Evolutionary conservation across 2,113 vertebrate genomes (phyloP), one percentile per base, ranked within the genome.

Genomic region (Takifugu flavidus): DNA sequence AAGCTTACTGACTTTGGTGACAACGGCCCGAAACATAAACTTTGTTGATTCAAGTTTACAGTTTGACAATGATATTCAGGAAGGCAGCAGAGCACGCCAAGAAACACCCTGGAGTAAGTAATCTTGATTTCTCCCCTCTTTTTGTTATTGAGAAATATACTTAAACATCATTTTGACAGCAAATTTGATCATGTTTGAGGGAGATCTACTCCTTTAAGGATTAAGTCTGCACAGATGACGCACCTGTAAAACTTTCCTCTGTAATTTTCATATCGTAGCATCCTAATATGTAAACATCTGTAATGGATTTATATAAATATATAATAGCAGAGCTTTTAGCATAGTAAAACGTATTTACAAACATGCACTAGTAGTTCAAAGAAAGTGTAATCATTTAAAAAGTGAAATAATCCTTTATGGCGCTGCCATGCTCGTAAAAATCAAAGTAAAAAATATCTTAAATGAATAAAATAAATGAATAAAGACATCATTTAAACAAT

Each of bases 71-170:
- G 78, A 65, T 87, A 54, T 83, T 90, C 51, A 77, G 83, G 57
- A 62, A 47, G 26, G 66, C 72, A 13, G 55, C 82, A 15, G 55
- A 79, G 28, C 83, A 87, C 12, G 80, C 73, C 20, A 90, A 73
- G 67, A 88, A 43, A 74, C 77, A 88, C 51, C 89, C 82, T 0
- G 79, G 77, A 0, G 89, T 90, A 62, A 88, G 89, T 87, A 71
- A 52, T 46, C n/a, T 52, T 27, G 25, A 20, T 12, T 42, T 71
- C 59, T 4, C n/a, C 54, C 27, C 4, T 25, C n/a, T 0, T 59
- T 65, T n/a, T 1, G 26, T 50, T 13, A 47, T 7, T 14, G 2
- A n/a, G 3, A 39, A 39, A 4, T 39, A 39, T 39, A 39, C 47
- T 25, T 49, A 2, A 25, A 25, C 10, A 49, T 49, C 5, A 53